Evolutionary conservation across 2,797 vertebrate species (phyloP), one percentile per base, ranked within the genome.

Genomic region (Agapornis canus): DNA sequence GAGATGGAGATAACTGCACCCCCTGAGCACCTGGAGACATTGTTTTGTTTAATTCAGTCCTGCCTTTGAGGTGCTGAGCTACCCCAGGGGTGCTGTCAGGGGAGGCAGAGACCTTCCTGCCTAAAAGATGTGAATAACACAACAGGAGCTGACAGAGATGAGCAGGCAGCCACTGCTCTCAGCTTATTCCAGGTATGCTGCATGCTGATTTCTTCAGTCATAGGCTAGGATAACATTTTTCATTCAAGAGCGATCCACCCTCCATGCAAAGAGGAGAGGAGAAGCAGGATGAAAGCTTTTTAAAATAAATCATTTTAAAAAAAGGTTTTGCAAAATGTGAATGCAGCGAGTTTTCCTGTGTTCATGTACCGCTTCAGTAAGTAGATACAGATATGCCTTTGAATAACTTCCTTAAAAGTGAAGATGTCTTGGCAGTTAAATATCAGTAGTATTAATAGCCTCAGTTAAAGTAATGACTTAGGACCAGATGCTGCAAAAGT

Each of bases 401-500:
- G 49, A 92, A 89, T 72, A 87, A 78, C 68, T 85, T 95, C 68
- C 69, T 89, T 82, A 40, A 54, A 89, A 73, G 59, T 37, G 32
- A 29, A 77, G 27, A 69, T 79, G n/a, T 57, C 52, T 89, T 79
- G 43, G 60, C 56, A 60, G 23, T 61, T 89, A 93, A 60, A 57
- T 52, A 77, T n/a, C 22, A 85, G 11, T 14, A 61, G 5, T 85
- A 71, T 82, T 93, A 85, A 71, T 42, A 95, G 23, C 22, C 10
- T 69, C 31, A 43, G 22, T 63, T 66, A 54, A 82, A 87, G 22
- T 21, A 77, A 47, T 43, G 52, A 32, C 29, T 89, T 84, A 71
- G 60, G 29, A 79, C 10, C 31, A 75, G 71, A 73, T 22, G 22
- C 51, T 61, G 45, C 31, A 95, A 54, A 89, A 95, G 49, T 60